phyloP scores from a whole-genome alignment of 2,113 vertebrate genomes.

The Rhipidura dahli region DNA sequence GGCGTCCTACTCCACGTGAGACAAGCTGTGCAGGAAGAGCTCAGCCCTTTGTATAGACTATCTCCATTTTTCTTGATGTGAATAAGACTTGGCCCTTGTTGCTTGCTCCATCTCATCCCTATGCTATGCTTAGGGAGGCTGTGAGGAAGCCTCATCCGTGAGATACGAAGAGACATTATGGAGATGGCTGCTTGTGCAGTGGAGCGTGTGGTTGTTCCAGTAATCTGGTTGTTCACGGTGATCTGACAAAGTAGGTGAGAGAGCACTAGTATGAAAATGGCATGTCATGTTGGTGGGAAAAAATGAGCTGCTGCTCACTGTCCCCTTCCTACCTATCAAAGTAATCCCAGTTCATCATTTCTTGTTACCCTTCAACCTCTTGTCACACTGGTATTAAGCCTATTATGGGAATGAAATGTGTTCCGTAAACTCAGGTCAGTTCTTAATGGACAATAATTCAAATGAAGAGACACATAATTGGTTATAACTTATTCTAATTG shows the following conservation, averaged over 20 bases:
- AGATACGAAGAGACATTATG: background rate
- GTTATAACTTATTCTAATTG: slow-evolving; percentile 48
- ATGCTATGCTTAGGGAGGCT: background rate
- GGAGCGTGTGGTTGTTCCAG: background rate
- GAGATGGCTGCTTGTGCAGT: background rate
- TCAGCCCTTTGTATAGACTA: background rate
- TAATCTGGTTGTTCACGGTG: background rate
- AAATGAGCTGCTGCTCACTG: background rate
- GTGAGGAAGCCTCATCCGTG: background rate
- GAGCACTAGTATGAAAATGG: background rate
- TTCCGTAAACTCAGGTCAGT: slow-evolving; percentile 37
- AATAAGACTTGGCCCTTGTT: background rate
- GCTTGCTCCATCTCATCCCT: background rate
- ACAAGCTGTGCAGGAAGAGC: background rate
- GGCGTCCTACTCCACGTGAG: rapidly evolving
- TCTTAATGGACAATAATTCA: slow-evolving; percentile 52
- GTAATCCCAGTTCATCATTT: background rate
- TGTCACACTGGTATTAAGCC: background rate
- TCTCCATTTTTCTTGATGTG: background rate
- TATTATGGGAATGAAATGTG: background rate
- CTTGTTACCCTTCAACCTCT: background rate
- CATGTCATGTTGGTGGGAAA: background rate
- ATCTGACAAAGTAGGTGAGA: background rate
- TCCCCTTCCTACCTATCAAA: background rate
- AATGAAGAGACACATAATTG: background rate